Conservation (phyloP, 2,888 invertebrate genomes). For the Linyphia triangularis region DNA sequence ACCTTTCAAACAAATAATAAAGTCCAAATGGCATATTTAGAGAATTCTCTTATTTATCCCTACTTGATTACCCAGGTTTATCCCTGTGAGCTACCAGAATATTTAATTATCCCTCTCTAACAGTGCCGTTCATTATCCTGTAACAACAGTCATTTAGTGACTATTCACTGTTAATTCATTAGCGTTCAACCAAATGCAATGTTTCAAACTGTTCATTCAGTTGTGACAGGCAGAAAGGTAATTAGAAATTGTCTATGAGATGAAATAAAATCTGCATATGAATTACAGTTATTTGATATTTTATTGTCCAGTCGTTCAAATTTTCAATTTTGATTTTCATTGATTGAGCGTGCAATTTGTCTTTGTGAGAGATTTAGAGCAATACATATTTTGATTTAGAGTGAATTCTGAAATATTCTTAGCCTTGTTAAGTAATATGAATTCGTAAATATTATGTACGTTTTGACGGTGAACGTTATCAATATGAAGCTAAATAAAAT, state of each 20-base stretch:
- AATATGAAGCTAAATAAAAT: too few relatives aligned
- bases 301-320: too few relatives aligned
- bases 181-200: conserved; percentile 4
- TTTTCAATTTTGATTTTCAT: too few relatives aligned
- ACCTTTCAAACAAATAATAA: neutral
- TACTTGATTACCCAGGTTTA: conserved; percentile 18
- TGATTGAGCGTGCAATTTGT: too few relatives aligned
- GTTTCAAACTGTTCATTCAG: neutral
- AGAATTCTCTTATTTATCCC: conserved; percentile 9
- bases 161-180: conserved; percentile 35
- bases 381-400: too few relatives aligned
- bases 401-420: too few relatives aligned
- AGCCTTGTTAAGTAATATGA: too few relatives aligned
- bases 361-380: too few relatives aligned
- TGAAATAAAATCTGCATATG: neutral
- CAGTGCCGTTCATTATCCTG: conserved; percentile 37
- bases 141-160: conserved; percentile 14
- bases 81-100: conserved; percentile 3
- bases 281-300: too few relatives aligned
- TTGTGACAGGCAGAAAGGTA: conserved; percentile 13
- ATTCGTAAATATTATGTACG: too few relatives aligned
- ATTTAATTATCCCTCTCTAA: conserved; percentile 42
- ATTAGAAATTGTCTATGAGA: conserved; percentile 17
- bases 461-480: too few relatives aligned
- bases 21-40: conserved; percentile 5